Base-by-base conservation (phyloP, 2,797 vertebrate genomes). In the Fistularia tabacaria region DNA sequence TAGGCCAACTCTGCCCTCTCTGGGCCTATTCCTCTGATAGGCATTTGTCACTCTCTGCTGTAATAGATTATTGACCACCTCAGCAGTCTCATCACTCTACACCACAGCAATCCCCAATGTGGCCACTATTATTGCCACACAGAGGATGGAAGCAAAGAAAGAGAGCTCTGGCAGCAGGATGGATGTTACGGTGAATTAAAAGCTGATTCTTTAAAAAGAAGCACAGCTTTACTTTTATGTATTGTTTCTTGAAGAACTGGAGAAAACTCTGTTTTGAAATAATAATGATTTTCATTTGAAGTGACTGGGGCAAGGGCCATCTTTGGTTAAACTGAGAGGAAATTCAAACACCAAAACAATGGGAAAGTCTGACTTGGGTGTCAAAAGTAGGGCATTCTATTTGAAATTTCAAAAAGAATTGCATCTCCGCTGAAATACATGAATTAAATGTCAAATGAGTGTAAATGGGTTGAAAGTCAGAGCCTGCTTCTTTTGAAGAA, bases 51-150 rank as follows among this genome's bases (percentile, higher is more conserved):
- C 87, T 92, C 86, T 83, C 82, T 78, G 85, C 79, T 48, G 75
- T 92, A 91, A 92, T 92, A 91, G 91, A 92, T 93, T 92, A 93
- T 91, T 92, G 92, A 92, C 91, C 86, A 91, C 82, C 82, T 85
- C 84, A 85, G 83, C 84, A 76, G 86, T 79, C 81, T 83, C 87
- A 89, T 91, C 89, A 82, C 85, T 75, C 80, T 77, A 63, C 76
- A 76, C 64, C 48, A 72, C 73, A 46, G 82, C 54, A 57, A 80
- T 74, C 77, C 70, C 57, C 72, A 69, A 64, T 58, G 49, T 74
- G 74, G 71, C 66, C 73, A 75, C 77, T 51, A 84, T 85, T 77
- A 82, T 81, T 65, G 57, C 79, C 69, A 76, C 56, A 53, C 54
- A 64, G 54, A 47, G 49, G 38, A 71, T 55, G 49, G 63, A 25